Evolutionary conservation across 2,797 vertebrate genomes (phyloP).

Genomic region (Xiphorhynchus erythropygius): DNA sequence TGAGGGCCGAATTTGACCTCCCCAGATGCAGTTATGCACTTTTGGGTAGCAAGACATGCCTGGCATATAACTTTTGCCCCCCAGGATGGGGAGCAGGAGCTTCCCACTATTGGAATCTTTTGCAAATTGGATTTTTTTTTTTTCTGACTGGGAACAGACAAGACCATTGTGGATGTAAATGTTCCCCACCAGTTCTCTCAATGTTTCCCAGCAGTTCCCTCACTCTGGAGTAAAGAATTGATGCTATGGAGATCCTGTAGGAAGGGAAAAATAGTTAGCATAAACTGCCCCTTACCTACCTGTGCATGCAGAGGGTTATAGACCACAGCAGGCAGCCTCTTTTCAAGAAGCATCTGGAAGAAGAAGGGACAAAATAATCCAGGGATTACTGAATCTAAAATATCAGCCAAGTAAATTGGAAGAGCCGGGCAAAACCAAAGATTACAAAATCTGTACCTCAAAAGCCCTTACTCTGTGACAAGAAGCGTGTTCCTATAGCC

Average conservation of each 20-base stretch:
- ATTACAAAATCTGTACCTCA: not conserved
- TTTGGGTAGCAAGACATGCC: accelerated
- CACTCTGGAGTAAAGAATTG: not conserved
- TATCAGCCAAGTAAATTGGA: not conserved
- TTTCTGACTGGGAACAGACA: not conserved
- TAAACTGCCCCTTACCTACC: not conserved
- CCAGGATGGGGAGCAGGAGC: accelerated
- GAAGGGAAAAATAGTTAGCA: not conserved
- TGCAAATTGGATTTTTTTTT: not conserved
- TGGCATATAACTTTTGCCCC: not conserved
- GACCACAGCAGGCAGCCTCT: not conserved
- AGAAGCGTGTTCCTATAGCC: not conserved
- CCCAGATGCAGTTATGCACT: not conserved
- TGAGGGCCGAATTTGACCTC: not conserved
- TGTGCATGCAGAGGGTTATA: not conserved
- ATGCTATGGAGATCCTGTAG: accelerated
- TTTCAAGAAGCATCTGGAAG: not conserved
- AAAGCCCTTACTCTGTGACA: not conserved
- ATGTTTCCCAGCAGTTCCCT: not conserved
- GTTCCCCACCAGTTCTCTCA: not conserved
- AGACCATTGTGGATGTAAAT: not conserved
- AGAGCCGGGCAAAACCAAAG: not conserved
- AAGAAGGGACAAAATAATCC: not conserved
- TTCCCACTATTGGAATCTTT: accelerated
- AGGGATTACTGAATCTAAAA: not conserved